phyloP scores from a whole-genome alignment of 2,888 invertebrate species.

The Anthoptus insignis region DNA sequence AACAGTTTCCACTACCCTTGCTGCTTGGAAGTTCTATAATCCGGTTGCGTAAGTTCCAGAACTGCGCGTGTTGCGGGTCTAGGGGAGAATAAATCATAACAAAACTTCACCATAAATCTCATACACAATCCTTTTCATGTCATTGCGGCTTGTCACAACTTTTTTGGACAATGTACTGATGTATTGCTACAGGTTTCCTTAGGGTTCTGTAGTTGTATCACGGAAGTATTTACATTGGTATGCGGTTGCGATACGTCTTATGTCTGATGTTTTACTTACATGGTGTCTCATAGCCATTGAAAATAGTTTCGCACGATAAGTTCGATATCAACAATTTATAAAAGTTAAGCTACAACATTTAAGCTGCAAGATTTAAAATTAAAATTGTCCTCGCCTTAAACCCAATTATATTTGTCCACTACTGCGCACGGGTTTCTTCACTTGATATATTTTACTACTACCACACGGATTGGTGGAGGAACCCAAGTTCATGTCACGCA shows the following conservation, averaged over 20 bases:
- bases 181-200: conserved; percentile 22
- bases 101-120: conserved; percentile 49
- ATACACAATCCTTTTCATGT: conserved; percentile 46
- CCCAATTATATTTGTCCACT: too few species aligned
- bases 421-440: too few species aligned
- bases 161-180: conserved; percentile 27
- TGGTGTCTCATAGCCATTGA: background rate
- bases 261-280: background rate
- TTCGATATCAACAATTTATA: too few species aligned
- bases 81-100: conserved; percentile 45
- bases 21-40: conserved; percentile 15
- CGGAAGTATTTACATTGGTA: background rate
- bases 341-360: too few species aligned
- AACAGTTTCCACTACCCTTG: background rate
- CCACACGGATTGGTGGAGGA: too few species aligned
- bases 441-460: too few species aligned
- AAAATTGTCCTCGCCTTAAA: too few species aligned
- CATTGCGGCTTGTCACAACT: conserved; percentile 34
- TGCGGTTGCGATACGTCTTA: background rate
- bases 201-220: background rate
- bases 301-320: too few species aligned
- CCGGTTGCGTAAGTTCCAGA: background rate
- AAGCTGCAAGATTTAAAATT: too few species aligned
- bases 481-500: too few species aligned
- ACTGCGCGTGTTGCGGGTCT: conserved; percentile 9